These are phyloP conservation scores for Caenorhabditis zanzibari DNA, from an alignment of 2,888 invertebrate species.

Conservation along the genomic window DNA sequence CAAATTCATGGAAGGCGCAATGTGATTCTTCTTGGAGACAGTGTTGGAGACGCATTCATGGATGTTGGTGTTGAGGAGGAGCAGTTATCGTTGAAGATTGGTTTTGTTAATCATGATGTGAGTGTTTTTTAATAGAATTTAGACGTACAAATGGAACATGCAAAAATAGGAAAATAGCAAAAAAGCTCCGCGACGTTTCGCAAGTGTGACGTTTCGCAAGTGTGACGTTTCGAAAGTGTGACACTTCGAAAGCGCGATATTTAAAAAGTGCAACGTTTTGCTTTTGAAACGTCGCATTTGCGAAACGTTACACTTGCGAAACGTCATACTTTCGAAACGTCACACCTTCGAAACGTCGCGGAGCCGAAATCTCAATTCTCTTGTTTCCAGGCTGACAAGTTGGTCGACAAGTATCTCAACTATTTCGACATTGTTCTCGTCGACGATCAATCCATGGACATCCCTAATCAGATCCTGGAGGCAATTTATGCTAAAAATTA, in stretches of 20 bases:
- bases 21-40: constrained; percentile 94
- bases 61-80: constrained; percentile 89
- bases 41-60: constrained; percentile 94
- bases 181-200: no score
- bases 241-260: no score
- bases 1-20: constrained; percentile 86
- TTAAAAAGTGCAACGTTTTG: no score
- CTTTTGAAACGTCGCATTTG: no score
- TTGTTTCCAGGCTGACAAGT: constrained; percentile 58
- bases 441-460: constrained; percentile 89
- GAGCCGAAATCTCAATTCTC: no score
- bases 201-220: no score
- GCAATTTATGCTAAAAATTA: constrained; percentile 46
- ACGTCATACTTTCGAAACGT: no score
- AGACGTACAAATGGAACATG: no score
- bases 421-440: constrained; percentile 92
- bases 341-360: no score
- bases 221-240: no score
- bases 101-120: constrained; percentile 89
- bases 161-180: not conserved
- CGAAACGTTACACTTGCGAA: no score
- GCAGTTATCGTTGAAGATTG: constrained; percentile 90
- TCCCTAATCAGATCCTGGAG: constrained; percentile 70
- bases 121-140: no score
- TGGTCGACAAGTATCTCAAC: constrained; percentile 66